Percentiles rank a stretch among this genome's conserved stretches.
Conservation (phyloP, 1,140 invertebrate genomes). For the Agrypnia vestita region DNA sequence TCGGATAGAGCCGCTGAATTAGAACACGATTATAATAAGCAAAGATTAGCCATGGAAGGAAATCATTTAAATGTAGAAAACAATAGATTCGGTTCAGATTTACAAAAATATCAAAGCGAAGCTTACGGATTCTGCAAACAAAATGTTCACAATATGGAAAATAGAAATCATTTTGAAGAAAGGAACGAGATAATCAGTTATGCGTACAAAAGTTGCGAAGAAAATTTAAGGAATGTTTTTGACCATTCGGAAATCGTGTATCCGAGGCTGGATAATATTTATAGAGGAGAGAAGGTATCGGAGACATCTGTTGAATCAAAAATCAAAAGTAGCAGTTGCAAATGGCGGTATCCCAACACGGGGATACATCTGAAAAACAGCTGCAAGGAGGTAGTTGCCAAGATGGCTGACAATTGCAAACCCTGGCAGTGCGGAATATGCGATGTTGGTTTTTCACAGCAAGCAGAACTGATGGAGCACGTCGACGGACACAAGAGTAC, state of each 20-base stretch:
- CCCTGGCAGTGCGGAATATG: slow-evolving; percentile 59
- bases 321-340: slow-evolving; percentile 46
- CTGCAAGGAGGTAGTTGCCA: slow-evolving; percentile 53
- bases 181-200: slow-evolving; percentile 12
- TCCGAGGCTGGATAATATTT: slow-evolving; percentile 27
- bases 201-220: background rate
- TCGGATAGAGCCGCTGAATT: slow-evolving; percentile 2
- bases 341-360: slow-evolving; percentile 54
- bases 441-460: slow-evolving; percentile 48
- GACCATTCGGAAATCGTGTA: slow-evolving; percentile 13
- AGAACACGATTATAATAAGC: slow-evolving; percentile 31
- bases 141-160: slow-evolving; percentile 10
- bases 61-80: slow-evolving; percentile 26
- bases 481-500: slow-evolving; percentile 53
- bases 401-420: slow-evolving; percentile 48
- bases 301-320: slow-evolving; percentile 9
- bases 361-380: slow-evolving; percentile 55
- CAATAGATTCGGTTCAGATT: slow-evolving; percentile 32
- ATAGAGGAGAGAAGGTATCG: slow-evolving; percentile 8
- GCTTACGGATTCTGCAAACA: slow-evolving; percentile 42
- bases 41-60: slow-evolving; percentile 8
- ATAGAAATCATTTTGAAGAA: slow-evolving; percentile 44
- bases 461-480: slow-evolving; percentile 49
- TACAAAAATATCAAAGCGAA: slow-evolving; percentile 51
- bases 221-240: slow-evolving; percentile 12